phyloP scores from a whole-genome alignment of 2,797 vertebrate genomes.

The Rhabdophis nuchalis region DNA sequence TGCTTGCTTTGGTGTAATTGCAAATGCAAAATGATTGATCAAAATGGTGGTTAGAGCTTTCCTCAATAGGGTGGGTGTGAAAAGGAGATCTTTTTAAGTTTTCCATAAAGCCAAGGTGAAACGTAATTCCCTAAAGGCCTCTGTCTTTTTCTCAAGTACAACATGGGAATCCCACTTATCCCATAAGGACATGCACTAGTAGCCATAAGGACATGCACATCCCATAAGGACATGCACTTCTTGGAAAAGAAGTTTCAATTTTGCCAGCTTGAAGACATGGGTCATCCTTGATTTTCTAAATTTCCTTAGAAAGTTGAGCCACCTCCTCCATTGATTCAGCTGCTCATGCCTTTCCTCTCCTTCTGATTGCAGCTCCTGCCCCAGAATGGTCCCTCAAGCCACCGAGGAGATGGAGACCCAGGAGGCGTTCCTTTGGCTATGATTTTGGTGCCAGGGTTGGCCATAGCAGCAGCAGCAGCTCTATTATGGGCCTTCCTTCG shows the following conservation, averaged over 20 bases:
- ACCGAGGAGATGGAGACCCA: constrained; percentile 66
- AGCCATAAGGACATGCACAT: not conserved
- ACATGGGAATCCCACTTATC: not conserved
- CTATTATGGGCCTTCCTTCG: constrained; percentile 68
- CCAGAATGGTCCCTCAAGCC: constrained; percentile 71
- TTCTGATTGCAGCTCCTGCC: constrained; percentile 67
- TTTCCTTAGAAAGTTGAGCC: not conserved
- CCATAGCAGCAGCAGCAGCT: constrained; percentile 43
- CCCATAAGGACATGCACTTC: not conserved
- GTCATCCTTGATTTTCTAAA: not conserved
- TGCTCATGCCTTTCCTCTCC: constrained; percentile 35
- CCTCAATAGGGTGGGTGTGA: not conserved
- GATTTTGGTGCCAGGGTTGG: constrained; percentile 71
- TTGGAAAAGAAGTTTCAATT: not conserved
- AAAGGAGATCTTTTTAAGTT: not conserved
- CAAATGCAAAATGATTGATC: not conserved
- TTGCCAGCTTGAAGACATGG: not conserved
- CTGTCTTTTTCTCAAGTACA: not conserved
- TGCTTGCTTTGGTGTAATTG: not conserved
- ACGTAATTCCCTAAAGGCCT: not conserved
- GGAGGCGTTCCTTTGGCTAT: constrained; percentile 66
- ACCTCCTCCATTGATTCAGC: not conserved
- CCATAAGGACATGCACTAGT: not conserved
- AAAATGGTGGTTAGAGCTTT: not conserved
- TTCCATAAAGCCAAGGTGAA: not conserved